Base-by-base conservation (phyloP, 2,113 vertebrate species). In the Oreotragus oreotragus region DNA sequence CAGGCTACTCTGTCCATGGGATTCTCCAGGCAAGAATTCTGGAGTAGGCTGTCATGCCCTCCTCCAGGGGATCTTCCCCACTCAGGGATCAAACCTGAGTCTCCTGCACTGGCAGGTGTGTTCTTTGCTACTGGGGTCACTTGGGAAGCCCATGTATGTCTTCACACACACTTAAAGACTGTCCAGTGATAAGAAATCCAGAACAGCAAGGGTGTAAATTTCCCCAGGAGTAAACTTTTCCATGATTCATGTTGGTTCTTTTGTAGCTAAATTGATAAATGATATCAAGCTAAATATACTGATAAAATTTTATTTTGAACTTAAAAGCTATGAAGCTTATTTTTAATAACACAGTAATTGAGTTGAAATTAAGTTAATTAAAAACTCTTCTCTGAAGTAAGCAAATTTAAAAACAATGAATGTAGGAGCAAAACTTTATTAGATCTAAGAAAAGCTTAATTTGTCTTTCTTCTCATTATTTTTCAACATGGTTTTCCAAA, bases 301-400 rank as follows among this genome's bases (percentile, higher is more conserved):
- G 88, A 96, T 86, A 95, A 88, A 77, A 86, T 96, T 98, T 92
- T 96, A 98, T 92, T 88, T 97, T 30, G 60, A 39, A 49, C 49
- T 93, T 98, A 95, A 96, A 96, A 88, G 33, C 49, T 97, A 25
- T 92, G 85, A 93, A 92, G 45, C 80, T 96, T 97, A 97, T 95
- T 98, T 96, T 96, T 81, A 97, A 97, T 96, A 96, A 95, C 64
- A 87, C 4, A 84, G 60, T 84, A 96, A 98, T 96, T 96, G n/a
- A 97, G 62, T 96, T 97, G 88, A 95, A 97, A 97, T 96, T 96
- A 95, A 97, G 58, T 97, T 96, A 87, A 96, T 98, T 97, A 97
- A 96, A 93, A 97, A 53, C 11, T 49, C 62, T 88, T 95, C 94
- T 97, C 88, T 73, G 84, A 94, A 93, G 51, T 53, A 94, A 97